Evolutionary conservation across 2,113 vertebrate genomes (phyloP).

Genomic region (Podarcis cretensis): DNA sequence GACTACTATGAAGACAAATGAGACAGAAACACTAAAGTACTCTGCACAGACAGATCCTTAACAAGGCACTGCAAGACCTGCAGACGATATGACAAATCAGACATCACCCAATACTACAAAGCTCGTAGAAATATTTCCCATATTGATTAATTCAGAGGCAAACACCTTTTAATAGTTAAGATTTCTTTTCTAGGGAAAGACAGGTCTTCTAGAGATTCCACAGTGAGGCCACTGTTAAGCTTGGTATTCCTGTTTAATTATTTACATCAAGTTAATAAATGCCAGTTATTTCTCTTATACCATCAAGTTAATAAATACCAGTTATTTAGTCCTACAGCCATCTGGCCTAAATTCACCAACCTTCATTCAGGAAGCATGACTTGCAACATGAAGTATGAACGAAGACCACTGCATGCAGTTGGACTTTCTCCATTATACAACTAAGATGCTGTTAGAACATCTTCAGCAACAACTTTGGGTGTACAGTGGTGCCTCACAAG

Average conservation of each 20-base stretch:
- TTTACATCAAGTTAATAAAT: conserved; percentile 69
- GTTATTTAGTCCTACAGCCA: conserved; percentile 61
- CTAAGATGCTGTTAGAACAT: neutral
- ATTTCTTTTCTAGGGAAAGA: neutral
- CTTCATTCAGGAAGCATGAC: neutral
- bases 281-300: conserved; percentile 57
- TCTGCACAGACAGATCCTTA: neutral
- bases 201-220: neutral
- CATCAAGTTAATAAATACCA: conserved; percentile 62
- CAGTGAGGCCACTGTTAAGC: conserved; percentile 34
- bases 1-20: neutral
- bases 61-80: neutral
- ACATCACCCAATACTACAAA: neutral
- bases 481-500: too few species aligned
- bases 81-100: neutral
- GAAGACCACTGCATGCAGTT: neutral
- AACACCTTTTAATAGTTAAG: neutral
- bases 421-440: neutral
- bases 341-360: conserved; percentile 57
- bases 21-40: neutral
- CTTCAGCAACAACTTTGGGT: neutral
- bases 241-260: conserved; percentile 61
- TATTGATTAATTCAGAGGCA: neutral
- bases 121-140: neutral
- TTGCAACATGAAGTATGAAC: conserved; percentile 10